A percentile compares a stretch with the other conserved stretches of the same genome.
These are phyloP conservation scores for Eupeodes corollae DNA, from an alignment of 1,140 invertebrate species.

Conservation along the genomic window DNA sequence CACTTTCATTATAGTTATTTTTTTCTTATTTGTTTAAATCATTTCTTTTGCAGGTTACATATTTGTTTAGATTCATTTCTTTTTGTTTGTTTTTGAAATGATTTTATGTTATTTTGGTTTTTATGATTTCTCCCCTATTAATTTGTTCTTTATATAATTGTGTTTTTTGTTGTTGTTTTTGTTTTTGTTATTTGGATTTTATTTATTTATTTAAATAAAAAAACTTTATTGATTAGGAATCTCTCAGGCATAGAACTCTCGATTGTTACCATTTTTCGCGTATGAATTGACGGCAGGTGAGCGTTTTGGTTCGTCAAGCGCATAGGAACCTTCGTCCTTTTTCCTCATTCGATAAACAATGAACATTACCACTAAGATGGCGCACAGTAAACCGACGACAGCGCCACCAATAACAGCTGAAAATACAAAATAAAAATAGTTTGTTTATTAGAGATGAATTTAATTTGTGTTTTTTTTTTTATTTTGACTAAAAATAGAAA, in stretches of 20 bases:
- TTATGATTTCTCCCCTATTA: too few species aligned
- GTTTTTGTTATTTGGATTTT: too few species aligned
- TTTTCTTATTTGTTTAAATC: too few species aligned
- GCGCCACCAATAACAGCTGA: constrained; percentile 96
- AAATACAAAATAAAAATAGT: constrained; percentile 34
- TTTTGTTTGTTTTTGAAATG: too few species aligned
- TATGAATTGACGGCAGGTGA: constrained; percentile 84
- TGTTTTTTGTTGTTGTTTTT: too few species aligned
- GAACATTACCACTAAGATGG: constrained; percentile 98
- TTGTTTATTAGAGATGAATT: too few species aligned
- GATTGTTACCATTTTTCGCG: constrained; percentile 76
- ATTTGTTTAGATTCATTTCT: too few species aligned
- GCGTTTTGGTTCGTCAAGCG: constrained; percentile 91
- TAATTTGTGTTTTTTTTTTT: not conserved
- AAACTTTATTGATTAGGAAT: constrained; percentile 13
- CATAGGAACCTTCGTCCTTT: constrained; percentile 98
- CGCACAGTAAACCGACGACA: constrained; percentile 91
- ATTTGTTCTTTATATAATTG: too few species aligned
- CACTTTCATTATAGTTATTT: too few species aligned
- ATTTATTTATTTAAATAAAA: too few species aligned
- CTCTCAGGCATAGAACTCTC: constrained; percentile 90
- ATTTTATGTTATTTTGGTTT: too few species aligned
- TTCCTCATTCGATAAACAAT: constrained; percentile 99
- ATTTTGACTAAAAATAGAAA: not conserved
- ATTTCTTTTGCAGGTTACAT: too few species aligned